Evolutionary conservation across 2,113 vertebrate species (phyloP), one percentile per base, ranked within the genome.

Genomic region (Cercocebus atys): DNA sequence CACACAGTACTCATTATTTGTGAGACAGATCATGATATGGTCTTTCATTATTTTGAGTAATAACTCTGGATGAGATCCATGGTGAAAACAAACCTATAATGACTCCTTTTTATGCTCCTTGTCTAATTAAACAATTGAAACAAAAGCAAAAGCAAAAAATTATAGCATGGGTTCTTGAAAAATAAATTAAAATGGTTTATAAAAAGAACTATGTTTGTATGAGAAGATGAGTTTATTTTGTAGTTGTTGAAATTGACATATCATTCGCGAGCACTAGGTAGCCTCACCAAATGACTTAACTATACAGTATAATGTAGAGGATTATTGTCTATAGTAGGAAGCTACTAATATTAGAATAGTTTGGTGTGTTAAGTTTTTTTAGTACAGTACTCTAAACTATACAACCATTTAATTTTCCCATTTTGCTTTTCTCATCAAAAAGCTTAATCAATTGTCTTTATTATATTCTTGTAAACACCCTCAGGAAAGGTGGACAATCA

Each of bases 161-260:
- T 81, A 18, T 57, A 72, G 32, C 23, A 64, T 84, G 57, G 45
- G 17, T 75, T 75, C 45, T 66, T 57, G 47, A 50, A 38, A 82
- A 83, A 32, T 66, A 88, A 95, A 92, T 88, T 64, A 88, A 88
- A 14, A 47, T 61, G 45, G 68, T 88, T 38, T 35, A 73, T 82
- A 40, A 89, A 82, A 94, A 64, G 18, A 22, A 82, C 3, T 40
- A 50, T 73, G 18, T 12, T 80, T 70, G 3, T 27, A 64, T 55
- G 30, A 55, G 66, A 89, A 89, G 27, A 59, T 30, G 17, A 68
- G 40, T 35, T 78, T 73, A 11, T 47, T 82, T 68, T 68, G 14
- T 83, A 70, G 10, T 35, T 96, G 27, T 11, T 70, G 14, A 78
- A 43, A 70, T 5, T 78, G 25, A n/a, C 47, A 13, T 50, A 50